Evolutionary conservation across 2,888 invertebrate species (phyloP).

Genomic region (Agriopis marginaria): DNA sequence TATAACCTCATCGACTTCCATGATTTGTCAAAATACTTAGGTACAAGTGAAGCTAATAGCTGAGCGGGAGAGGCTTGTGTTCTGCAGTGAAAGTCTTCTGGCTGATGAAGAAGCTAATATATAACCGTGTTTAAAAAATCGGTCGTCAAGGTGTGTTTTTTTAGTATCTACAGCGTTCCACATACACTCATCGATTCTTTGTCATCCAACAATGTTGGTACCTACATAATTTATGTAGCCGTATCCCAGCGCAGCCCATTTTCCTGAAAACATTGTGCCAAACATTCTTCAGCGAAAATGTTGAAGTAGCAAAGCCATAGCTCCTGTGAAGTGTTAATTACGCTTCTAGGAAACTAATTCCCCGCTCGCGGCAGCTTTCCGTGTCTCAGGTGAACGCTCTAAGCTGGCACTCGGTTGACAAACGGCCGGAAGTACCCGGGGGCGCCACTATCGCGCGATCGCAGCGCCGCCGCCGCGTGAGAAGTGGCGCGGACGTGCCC

Average conservation of each 20-base stretch:
- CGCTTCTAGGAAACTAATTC: constrained; percentile 37
- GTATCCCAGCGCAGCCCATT: not conserved
- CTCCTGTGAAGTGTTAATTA: constrained; percentile 37
- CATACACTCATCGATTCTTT: not conserved
- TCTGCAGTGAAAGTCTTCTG: no score
- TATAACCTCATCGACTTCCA: no score
- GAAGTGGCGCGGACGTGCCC: constrained; percentile 74
- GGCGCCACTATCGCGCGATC: constrained; percentile 72
- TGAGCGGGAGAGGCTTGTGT: no score
- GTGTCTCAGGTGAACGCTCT: constrained; percentile 68
- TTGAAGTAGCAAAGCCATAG: constrained; percentile 28
- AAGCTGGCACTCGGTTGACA: constrained; percentile 68
- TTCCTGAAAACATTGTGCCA: constrained; percentile 6
- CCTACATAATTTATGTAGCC: not conserved
- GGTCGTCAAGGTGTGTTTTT: no score
- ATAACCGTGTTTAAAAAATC: no score
- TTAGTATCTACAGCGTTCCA: no score
- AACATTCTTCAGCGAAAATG: constrained; percentile 23
- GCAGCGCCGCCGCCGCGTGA: constrained; percentile 65
- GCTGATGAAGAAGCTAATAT: no score
- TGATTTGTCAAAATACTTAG: no score
- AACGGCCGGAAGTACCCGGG: constrained; percentile 72
- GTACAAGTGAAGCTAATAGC: no score
- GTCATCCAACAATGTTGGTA: not conserved
- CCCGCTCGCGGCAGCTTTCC: constrained; percentile 36